Conservation (phyloP, 2,797 vertebrate genomes). For the Ciconia nigra region DNA sequence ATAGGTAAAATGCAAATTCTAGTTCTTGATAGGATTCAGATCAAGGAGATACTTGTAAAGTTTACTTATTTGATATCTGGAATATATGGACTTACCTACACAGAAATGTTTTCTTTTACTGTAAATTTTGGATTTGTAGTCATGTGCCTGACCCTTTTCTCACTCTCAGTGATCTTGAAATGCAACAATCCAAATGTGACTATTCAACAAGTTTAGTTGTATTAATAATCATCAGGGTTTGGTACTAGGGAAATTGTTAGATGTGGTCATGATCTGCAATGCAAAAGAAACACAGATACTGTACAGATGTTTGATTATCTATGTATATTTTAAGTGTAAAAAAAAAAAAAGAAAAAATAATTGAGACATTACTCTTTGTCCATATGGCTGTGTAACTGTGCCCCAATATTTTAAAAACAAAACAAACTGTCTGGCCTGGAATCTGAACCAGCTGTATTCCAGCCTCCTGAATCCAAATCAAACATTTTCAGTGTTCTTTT, state of each 20-base stretch:
- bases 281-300: not conserved
- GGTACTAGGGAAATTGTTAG: not conserved
- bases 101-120: not conserved
- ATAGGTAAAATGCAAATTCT: not conserved
- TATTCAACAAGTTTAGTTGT: not conserved
- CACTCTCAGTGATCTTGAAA: not conserved
- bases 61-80: not conserved
- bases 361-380: not conserved
- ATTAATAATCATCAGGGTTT: not conserved
- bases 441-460: not conserved
- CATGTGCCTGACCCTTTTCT: not conserved
- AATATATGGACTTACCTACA: not conserved
- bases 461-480: not conserved
- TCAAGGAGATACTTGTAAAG: not conserved
- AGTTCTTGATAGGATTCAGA: not conserved
- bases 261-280: not conserved
- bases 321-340: not conserved
- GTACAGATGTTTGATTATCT: not conserved
- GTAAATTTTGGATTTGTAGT: not conserved
- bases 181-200: conserved; percentile 6
- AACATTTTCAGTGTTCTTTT: not conserved
- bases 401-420: not conserved
- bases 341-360: not conserved
- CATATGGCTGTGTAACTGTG: not conserved
- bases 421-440: not conserved